phyloP scores from a whole-genome alignment of 2,888 invertebrate genomes.

The Rapana venosa region DNA sequence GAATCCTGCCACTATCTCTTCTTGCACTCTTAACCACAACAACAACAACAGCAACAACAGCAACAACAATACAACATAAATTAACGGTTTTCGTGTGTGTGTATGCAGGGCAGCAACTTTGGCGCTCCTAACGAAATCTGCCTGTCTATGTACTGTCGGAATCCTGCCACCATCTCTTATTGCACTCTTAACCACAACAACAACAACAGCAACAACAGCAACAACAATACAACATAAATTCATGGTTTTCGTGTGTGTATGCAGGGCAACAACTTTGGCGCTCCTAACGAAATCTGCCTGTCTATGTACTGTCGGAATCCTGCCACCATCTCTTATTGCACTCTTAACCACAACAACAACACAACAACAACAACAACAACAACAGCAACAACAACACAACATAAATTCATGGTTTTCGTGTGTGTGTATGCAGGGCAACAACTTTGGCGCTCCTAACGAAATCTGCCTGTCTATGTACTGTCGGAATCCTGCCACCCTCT shows the following conservation, averaged over 20 bases:
- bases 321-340: conserved; percentile 56
- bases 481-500: conserved; percentile 56
- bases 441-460: conserved; percentile 57
- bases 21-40: too few relatives aligned
- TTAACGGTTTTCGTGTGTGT: too few relatives aligned
- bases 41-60: too few relatives aligned
- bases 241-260: too few relatives aligned
- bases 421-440: conserved; percentile 62
- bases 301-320: conserved; percentile 65
- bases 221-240: too few relatives aligned
- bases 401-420: too few relatives aligned
- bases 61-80: too few relatives aligned
- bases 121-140: conserved; percentile 59
- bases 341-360: too few relatives aligned
- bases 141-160: conserved; percentile 62
- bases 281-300: conserved; percentile 57
- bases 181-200: conserved; percentile 64
- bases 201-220: too few relatives aligned
- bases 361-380: too few relatives aligned
- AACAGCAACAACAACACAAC: too few relatives aligned
- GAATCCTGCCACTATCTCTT: conserved; percentile 56
- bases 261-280: conserved; percentile 63
- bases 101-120: conserved; percentile 63
- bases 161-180: conserved; percentile 55
- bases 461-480: conserved; percentile 66